These are phyloP conservation scores for rat (Rattus norvegicus) DNA, from an alignment of 2,113 vertebrate genomes.

Conservation along the genomic window GRCr8 NC_086022.1:41904501-41905000, in stretches of 20 bases:
- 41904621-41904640: neutral
- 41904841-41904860: neutral
- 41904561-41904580: neutral
- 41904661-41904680: neutral
- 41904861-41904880: neutral
- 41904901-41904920: neutral
- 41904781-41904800: neutral
- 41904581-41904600: neutral
- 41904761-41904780: neutral
- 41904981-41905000: neutral
- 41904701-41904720: neutral
- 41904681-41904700: neutral
- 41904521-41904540: neutral
- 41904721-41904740: constrained; percentile 1
- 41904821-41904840: neutral
- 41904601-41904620: neutral
- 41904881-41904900: neutral
- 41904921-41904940: neutral
- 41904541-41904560: neutral
- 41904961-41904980: neutral
- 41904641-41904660: neutral
- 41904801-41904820: neutral
- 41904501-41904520: constrained; percentile 1
- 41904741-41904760: neutral
- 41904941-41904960: neutral